phyloP scores from a whole-genome alignment of 2,797 vertebrate species.

The Micropoecilia bifurca region DNA sequence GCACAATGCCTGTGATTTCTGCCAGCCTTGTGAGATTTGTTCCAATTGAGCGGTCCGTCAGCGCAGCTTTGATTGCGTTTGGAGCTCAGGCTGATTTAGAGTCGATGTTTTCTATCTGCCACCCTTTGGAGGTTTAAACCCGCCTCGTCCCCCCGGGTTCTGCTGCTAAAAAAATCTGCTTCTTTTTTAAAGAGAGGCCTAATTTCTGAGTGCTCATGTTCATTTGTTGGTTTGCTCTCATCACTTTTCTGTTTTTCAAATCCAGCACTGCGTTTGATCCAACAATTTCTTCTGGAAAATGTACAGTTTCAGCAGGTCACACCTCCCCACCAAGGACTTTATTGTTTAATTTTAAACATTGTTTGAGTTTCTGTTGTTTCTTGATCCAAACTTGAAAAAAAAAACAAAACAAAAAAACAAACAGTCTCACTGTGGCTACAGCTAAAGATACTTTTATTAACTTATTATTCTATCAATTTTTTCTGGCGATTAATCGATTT shows the following conservation, averaged over 20 bases:
- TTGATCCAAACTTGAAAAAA: neutral
- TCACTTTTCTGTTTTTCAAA: neutral
- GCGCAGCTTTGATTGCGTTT: slow-evolving; percentile 78
- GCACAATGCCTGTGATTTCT: slow-evolving; percentile 79
- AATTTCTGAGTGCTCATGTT: slow-evolving; percentile 49
- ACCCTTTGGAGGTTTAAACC: slow-evolving; percentile 59
- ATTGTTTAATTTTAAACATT: neutral
- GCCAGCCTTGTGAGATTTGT: slow-evolving; percentile 73
- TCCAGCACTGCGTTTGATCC: slow-evolving; percentile 19
- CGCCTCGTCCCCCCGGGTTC: slow-evolving; percentile 51
- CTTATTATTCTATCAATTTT: too few relatives aligned
- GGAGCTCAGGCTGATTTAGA: slow-evolving; percentile 68
- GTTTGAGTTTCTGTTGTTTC: neutral
- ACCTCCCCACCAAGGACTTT: neutral
- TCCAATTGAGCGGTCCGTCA: slow-evolving; percentile 76
- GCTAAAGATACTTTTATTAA: too few relatives aligned
- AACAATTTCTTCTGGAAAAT: slow-evolving; percentile 32
- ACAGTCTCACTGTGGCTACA: neutral
- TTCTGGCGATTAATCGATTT: too few relatives aligned
- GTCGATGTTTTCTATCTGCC: slow-evolving; percentile 61
- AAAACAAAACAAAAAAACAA: too few relatives aligned
- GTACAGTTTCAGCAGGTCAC: slow-evolving; percentile 4
- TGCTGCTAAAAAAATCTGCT: slow-evolving; percentile 48
- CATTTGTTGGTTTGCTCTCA: slow-evolving; percentile 37
- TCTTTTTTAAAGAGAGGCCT: slow-evolving; percentile 50